These are phyloP conservation scores for Prunella strophiata DNA, from an alignment of 2,797 vertebrate species.

Conservation along the genomic window DNA sequence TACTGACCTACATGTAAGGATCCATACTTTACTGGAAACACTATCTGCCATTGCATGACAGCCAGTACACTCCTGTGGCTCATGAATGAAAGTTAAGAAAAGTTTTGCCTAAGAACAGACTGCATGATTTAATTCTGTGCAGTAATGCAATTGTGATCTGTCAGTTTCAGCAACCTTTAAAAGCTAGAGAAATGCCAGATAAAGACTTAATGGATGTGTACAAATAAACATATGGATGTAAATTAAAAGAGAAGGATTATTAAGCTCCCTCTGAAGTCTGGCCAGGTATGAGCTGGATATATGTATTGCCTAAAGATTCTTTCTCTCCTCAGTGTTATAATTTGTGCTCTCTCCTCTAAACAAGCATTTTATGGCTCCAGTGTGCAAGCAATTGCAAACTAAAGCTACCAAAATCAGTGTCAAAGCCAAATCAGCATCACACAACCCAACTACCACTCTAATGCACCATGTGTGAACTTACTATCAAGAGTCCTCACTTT, in stretches of 20 bases:
- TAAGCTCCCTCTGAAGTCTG: not conserved
- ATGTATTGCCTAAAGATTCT: not conserved
- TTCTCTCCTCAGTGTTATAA: not conserved
- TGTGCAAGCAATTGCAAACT: not conserved
- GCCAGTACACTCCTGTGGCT: not conserved
- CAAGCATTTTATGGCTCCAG: not conserved
- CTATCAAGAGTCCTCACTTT: constrained; percentile 34
- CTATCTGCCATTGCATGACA: not conserved
- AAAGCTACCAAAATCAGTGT: not conserved
- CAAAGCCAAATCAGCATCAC: not conserved
- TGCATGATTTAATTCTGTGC: not conserved
- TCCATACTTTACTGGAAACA: not conserved
- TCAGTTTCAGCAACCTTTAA: not conserved
- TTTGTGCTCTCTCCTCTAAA: not conserved
- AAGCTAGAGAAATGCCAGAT: not conserved
- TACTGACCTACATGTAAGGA: not conserved
- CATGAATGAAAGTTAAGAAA: not conserved
- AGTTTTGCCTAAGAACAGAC: not conserved
- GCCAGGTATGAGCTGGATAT: not conserved
- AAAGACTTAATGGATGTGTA: not conserved
- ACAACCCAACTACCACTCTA: not conserved
- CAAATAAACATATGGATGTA: not conserved
- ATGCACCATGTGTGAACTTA: not conserved
- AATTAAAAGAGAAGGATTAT: not conserved
- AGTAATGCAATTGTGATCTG: not conserved